Percentiles rank a stretch among this genome's conserved stretches.
Evolutionary conservation across 2,113 vertebrate genomes (phyloP).

Genomic region (Lepidothrix coronata): DNA sequence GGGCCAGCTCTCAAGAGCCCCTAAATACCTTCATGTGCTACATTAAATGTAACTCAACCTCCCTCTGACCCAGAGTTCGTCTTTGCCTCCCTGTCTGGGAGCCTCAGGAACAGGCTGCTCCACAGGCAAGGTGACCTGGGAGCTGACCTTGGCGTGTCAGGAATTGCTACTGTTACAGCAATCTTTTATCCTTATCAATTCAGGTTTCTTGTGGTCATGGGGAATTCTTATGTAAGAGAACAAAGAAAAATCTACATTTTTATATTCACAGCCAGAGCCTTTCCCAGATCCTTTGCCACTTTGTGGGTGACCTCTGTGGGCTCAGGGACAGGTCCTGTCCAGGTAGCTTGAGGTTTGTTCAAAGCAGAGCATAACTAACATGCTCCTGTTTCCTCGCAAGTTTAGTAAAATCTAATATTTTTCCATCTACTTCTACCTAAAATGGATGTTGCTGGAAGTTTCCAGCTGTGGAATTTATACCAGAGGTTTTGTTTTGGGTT

Average conservation of each 20-base stretch:
- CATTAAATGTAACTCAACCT: background rate
- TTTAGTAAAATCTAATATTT: background rate
- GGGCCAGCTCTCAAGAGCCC: background rate
- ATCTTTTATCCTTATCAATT: background rate
- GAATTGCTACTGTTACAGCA: background rate
- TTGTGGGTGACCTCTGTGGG: background rate
- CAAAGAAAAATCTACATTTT: background rate
- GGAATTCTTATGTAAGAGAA: background rate
- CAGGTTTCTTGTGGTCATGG: background rate
- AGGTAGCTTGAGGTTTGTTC: background rate
- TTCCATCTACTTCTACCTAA: background rate
- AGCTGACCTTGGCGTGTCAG: background rate
- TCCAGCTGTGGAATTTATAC: background rate
- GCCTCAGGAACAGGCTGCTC: background rate
- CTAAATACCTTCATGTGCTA: fast-evolving
- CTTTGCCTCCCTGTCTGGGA: background rate
- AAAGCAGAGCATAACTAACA: background rate
- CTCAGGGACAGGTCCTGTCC: background rate
- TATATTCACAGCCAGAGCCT: background rate
- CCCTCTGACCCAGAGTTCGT: background rate
- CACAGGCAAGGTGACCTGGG: background rate
- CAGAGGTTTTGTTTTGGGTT: background rate
- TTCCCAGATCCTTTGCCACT: background rate
- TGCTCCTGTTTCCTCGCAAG: background rate
- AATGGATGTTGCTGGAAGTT: background rate